A percentile compares a stretch with the other conserved stretches of the same genome.
These are phyloP conservation scores for Cyrtonyx montezumae DNA, from an alignment of 2,113 vertebrate species.

Conservation along the genomic window DNA sequence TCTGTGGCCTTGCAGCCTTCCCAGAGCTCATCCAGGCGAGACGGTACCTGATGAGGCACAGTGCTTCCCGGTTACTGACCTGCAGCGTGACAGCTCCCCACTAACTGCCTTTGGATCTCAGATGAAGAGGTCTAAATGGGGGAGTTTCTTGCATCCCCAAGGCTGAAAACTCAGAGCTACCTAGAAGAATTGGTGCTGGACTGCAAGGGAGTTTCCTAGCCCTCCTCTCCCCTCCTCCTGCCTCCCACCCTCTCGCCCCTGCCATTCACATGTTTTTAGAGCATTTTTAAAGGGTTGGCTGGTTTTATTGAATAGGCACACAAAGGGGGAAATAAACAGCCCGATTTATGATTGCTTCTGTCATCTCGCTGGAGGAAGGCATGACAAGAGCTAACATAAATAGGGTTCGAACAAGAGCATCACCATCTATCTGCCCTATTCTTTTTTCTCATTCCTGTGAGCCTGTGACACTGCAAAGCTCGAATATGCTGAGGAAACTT, in stretches of 20 bases:
- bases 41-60: neutral
- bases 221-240: neutral
- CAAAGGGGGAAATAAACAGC: neutral
- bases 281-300: slow-evolving; percentile 22
- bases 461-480: neutral
- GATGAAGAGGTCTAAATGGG: neutral
- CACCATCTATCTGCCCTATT: neutral
- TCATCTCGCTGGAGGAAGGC: neutral
- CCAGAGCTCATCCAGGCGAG: neutral
- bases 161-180: neutral
- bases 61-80: neutral
- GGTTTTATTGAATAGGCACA: slow-evolving; percentile 29
- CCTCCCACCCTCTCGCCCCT: neutral
- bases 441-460: neutral
- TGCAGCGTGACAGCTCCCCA: neutral
- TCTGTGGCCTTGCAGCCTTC: neutral
- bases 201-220: neutral
- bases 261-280: slow-evolving; percentile 12
- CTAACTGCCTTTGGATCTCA: neutral
- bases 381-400: neutral
- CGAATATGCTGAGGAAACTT: neutral
- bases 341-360: neutral
- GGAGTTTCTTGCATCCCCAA: neutral
- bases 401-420: neutral
- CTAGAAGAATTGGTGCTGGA: neutral